Evolutionary conservation across 2,113 vertebrate genomes (phyloP).

Genomic region (Zapornia atra): DNA sequence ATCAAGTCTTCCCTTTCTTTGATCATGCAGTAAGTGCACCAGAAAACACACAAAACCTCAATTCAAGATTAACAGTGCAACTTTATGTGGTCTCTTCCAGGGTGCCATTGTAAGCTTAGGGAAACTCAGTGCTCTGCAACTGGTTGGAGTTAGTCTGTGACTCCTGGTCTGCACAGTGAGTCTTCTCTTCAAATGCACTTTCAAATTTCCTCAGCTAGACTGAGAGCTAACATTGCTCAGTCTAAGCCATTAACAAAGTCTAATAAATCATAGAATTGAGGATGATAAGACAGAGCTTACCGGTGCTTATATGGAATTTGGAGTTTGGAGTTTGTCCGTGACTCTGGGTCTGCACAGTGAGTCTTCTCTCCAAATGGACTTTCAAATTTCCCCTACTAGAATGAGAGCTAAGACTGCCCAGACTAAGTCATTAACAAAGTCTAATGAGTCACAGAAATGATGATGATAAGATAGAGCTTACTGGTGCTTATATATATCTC

Average conservation of each 20-base stretch:
- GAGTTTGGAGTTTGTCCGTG: background rate
- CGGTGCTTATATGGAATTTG: background rate
- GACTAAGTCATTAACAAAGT: background rate
- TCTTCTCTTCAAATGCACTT: background rate
- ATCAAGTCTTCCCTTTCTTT: background rate
- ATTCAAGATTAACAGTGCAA: background rate
- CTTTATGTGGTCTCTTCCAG: background rate
- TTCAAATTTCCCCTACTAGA: background rate
- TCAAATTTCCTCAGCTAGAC: background rate
- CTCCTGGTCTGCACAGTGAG: background rate
- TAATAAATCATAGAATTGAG: background rate
- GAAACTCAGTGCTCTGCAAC: background rate
- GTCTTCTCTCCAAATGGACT: background rate
- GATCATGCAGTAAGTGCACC: background rate
- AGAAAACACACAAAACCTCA: background rate
- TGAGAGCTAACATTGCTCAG: background rate
- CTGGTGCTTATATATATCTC: too few relatives aligned
- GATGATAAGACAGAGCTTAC: background rate
- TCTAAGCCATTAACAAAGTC: background rate
- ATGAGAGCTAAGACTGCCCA: background rate
- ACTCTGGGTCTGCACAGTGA: background rate
- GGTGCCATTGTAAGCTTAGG: background rate
- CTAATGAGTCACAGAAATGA: background rate
- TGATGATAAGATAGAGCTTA: background rate
- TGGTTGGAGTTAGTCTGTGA: background rate